Evolutionary conservation across 2,888 invertebrate genomes (phyloP), one percentile per base, ranked within the genome.

Genomic region (Ecliptopera silaceata): DNA sequence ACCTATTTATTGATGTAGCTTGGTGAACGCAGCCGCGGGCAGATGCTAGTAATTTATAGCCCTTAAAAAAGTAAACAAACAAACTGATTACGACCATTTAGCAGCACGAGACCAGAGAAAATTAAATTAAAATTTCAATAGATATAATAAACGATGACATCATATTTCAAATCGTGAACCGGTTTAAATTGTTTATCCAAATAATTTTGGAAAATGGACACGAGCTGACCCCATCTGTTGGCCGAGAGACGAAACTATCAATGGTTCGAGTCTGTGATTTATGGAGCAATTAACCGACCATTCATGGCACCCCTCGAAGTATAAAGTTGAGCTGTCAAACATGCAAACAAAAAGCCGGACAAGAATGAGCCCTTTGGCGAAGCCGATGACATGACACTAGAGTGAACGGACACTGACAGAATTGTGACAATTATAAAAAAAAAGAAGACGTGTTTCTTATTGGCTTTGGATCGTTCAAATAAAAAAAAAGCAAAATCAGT

Each of bases 201-300:
- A 66, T 70, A 74, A 75, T 68, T n/a, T 66, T 74, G 77, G 77
- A 78, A 75, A 80, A 83, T 74, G 71, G 64, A 63, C 69, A 71
- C 64, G 72, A 71, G 71, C 34, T 75, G 75, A 78, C 86, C 79
- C 85, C 83, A 86, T 86, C 87, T 86, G 74, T 79, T 77, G 81
- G 74, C 70, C 70, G 64, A 68, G 69, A 66, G 56, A 71, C 70
- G 72, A 77, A 82, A 58, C 76, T 74, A 68, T 72, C 75, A 79
- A 81, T 77, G 72, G 77, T 72, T 69, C 67, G 63, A 66, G 58
- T 75, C 67, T 66, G 74, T 88, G 88, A 90, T 90, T 88, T 90
- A 88, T 88, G 70, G 70, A 68, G 78, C 87, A 89, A 89, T 89
- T 89, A 88, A 84, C 80, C 87, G 89, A 88, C 88, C 88, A 88